Evolutionary conservation across 2,888 invertebrate species (phyloP), one percentile per base, ranked within the genome.

Genomic region (Notodonta ziczac): DNA sequence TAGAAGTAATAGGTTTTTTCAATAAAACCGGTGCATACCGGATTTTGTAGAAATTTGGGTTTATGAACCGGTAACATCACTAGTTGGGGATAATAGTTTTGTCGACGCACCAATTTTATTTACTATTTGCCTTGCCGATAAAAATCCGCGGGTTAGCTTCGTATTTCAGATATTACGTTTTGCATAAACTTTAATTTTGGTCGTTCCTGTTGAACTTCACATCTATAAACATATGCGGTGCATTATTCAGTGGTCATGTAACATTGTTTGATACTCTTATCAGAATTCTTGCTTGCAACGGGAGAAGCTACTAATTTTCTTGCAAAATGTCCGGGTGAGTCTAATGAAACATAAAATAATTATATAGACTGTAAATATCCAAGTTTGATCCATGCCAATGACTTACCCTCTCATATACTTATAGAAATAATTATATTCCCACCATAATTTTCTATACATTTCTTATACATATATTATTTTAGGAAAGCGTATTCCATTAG

Each of bases 401-500:
- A 50, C 16, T 40, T 62, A 65, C 56, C 54, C 50, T 16, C 16
- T 16, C 24, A 24, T 24, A 24, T 24, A 50, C 9, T 16, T n/a
- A n/a, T 46, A 9, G 8, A 9, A 42, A 42, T 46, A 4, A n/a
- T 46, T 5, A n/a, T 14, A 10, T 46, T 71, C 57, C 70, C 40
- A 57, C 59, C 66, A 59, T 60, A 58, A 42, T 56, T 55, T 14
- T 51, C 24, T 42, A 54, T 14, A 35, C 53, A 50, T 50, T 56
- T 55, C 14, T 51, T 14, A 7, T 35, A 35, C 5, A 57, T 14
- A 56, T 13, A 44, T 46, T 58, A 61, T 87, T 84, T 60, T 64
- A 93, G 93, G 56, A 89, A 86, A 80, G 67, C 90, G 1, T 94
- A 94, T 70, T 84, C 83, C 13, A 84, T 91, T 82, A 83, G 71